A percentile compares a stretch with the other conserved stretches of the same genome.
These are phyloP conservation scores for Neoaliturus tenellus DNA, from an alignment of 2,888 invertebrate species.

Conservation along the genomic window DNA sequence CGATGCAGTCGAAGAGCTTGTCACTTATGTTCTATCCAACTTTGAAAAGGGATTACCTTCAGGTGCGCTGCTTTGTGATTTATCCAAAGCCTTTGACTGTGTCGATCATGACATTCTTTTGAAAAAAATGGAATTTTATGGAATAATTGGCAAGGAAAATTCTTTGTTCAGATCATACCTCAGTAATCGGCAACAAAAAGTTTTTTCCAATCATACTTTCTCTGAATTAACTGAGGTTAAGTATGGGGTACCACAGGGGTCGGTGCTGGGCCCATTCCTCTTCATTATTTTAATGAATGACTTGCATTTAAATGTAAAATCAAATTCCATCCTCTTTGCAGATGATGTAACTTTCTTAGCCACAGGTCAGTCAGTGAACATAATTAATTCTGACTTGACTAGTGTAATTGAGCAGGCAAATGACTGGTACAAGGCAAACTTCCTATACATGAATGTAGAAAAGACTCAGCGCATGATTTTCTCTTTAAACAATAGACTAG, in stretches of 20 bases:
- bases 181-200: slow-evolving; percentile 37
- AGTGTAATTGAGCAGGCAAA: not conserved
- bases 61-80: not conserved
- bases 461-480: slow-evolving; percentile 13
- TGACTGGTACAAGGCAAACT: slow-evolving; percentile 3
- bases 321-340: not conserved
- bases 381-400: not conserved
- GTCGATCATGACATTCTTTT: slow-evolving; percentile 36
- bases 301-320: not conserved
- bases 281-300: not conserved
- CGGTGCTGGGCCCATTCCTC: slow-evolving; percentile 6
- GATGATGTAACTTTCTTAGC: not conserved
- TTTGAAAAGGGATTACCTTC: not conserved
- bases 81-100: slow-evolving; percentile 19
- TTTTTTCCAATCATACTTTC: not conserved
- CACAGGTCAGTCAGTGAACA: not conserved
- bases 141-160: slow-evolving; percentile 15
- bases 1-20: slow-evolving; percentile 6
- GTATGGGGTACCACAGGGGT: slow-evolving; percentile 44
- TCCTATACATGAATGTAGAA: not conserved
- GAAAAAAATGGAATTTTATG: not conserved
- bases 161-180: slow-evolving; percentile 38
- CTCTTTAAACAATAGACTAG: not conserved
- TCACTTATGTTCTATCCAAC: not conserved
- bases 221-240: slow-evolving; percentile 13